Evolutionary conservation across 2,797 vertebrate genomes (phyloP), one percentile per base, ranked within the genome.

Genomic region (Jordanella pulchra): DNA sequence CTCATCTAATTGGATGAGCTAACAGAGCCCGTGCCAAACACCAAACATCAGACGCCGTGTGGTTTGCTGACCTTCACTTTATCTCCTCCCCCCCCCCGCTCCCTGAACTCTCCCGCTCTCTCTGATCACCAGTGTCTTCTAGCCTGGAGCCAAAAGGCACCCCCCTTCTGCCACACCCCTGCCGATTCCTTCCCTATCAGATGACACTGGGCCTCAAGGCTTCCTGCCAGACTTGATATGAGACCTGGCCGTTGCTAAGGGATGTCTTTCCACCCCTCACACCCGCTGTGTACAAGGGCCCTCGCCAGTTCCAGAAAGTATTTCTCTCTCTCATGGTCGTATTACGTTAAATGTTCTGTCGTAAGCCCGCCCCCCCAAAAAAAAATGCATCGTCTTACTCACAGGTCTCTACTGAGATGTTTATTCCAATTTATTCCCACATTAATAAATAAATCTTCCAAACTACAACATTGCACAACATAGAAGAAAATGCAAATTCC

Each of bases 181-280:
- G 61, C 74, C 47, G 50, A 70, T 76, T 83, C 68, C 69, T 77
- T 82, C 76, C 86, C 82, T 91, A 93, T 93, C 91, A 84, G 83
- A 90, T 92, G 89, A 92, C 91, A 90, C 85, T 58, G 79, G 85
- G 87, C 80, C 89, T 91, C 89, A 79, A 88, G 79, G 85, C 81
- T 78, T 85, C 83, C 76, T 90, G 89, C 90, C 89, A 89, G 76
- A 83, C 71, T 72, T 88, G 86, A 92, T 89, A 91, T 89, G 83
- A 91, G 85, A 87, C 86, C 85, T 78, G 77, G 56, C 74, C 44
- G 87, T 92, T 93, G 89, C 88, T 84, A 85, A 67, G 88, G 84
- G 78, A 88, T 30, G 39, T 65, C 66, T 73, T 76, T 77, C 65
- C 80, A 64, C 76, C 67, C 72, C 32, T 42, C 60, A 69, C 72